A percentile compares a stretch with the other conserved stretches of the same genome.
These are phyloP conservation scores for Hypocryptadius cinnamomeus DNA, from an alignment of 2,113 vertebrate genomes.

Conservation along the genomic window DNA sequence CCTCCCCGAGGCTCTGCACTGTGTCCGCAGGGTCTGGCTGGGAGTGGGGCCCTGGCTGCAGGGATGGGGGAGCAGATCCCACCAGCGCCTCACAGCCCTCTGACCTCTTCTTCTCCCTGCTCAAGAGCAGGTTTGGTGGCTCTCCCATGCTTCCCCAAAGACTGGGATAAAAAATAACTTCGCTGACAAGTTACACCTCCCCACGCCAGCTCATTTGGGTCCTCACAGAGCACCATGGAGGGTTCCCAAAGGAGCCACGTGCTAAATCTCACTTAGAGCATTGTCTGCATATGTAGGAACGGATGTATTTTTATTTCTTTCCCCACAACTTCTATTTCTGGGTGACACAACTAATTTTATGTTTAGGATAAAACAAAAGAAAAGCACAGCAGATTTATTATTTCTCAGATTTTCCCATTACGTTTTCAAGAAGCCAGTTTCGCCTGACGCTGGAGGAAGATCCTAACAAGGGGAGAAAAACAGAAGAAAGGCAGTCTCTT, in stretches of 20 bases:
- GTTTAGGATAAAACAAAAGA: constrained; percentile 51
- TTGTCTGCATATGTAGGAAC: constrained; percentile 13
- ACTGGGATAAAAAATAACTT: background rate
- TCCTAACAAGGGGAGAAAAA: background rate
- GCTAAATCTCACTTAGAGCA: background rate
- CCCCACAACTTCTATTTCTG: constrained; percentile 50
- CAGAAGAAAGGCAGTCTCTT: background rate
- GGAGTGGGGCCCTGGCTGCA: background rate
- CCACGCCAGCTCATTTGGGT: background rate
- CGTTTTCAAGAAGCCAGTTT: background rate
- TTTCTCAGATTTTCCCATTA: constrained; percentile 48
- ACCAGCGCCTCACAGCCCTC: background rate
- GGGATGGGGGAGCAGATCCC: background rate
- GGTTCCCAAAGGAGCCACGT: background rate
- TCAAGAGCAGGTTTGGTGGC: background rate
- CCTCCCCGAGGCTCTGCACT: background rate
- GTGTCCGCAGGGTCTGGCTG: background rate
- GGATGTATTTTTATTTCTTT: constrained; percentile 42
- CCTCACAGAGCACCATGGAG: background rate
- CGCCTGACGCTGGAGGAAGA: background rate
- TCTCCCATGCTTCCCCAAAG: background rate
- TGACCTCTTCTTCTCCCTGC: background rate
- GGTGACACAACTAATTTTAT: constrained; percentile 13
- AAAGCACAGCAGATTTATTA: constrained; percentile 21
- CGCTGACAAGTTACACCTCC: background rate